phyloP scores from a whole-genome alignment of 2,113 vertebrate species.

The Trochalopteron elliotii region DNA sequence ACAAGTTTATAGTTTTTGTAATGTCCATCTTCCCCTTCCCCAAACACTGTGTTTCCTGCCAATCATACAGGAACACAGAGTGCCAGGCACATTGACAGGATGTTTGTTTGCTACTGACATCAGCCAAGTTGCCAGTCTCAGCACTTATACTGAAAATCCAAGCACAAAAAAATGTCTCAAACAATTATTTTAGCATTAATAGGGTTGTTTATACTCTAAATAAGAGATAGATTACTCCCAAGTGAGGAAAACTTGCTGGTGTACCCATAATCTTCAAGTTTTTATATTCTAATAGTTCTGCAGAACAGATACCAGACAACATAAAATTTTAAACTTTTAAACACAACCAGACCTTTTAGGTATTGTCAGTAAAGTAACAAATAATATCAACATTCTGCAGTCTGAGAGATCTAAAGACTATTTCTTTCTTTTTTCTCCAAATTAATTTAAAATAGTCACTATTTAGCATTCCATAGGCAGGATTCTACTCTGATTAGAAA shows the following conservation, averaged over 20 bases:
- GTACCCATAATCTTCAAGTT: constrained; percentile 15
- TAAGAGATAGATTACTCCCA: constrained; percentile 63
- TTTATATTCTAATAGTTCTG: neutral
- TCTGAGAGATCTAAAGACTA: neutral
- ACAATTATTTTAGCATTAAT: constrained; percentile 68
- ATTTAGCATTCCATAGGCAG: neutral
- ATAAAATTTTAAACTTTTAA: neutral
- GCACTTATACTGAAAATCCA: constrained; percentile 57
- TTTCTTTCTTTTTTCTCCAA: neutral
- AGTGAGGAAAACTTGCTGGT: constrained; percentile 26
- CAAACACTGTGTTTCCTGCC: constrained; percentile 74
- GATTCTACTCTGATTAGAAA: neutral
- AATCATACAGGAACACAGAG: constrained; percentile 76
- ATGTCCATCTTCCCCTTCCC: constrained; percentile 67
- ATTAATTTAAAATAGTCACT: neutral
- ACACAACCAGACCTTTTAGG: neutral
- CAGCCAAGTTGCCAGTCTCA: constrained; percentile 69
- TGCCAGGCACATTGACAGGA: constrained; percentile 73
- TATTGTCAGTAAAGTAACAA: neutral
- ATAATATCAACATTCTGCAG: neutral
- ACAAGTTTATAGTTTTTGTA: constrained; percentile 41
- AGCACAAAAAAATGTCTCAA: constrained; percentile 57
- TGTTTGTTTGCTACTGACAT: constrained; percentile 74
- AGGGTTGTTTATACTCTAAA: constrained; percentile 62
- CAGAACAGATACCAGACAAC: neutral